phyloP scores from a whole-genome alignment of 2,797 vertebrate species.

The Rachycentron canadum region DNA sequence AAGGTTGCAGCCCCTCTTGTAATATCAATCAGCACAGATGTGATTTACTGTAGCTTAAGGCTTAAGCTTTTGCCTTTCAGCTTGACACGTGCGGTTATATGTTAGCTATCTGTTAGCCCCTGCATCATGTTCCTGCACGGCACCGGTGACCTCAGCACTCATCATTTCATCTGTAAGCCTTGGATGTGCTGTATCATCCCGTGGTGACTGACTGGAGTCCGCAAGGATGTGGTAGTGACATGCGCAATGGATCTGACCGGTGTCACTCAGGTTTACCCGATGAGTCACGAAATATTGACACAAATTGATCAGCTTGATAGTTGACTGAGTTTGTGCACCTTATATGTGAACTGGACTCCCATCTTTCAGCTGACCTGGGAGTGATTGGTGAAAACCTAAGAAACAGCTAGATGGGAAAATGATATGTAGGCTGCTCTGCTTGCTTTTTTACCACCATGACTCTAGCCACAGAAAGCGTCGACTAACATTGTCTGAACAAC shows the following conservation, averaged over 20 bases:
- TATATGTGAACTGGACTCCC: neutral
- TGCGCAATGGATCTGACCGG: neutral
- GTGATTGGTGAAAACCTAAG: neutral
- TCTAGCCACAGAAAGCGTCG: too few species aligned
- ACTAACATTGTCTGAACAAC: too few species aligned
- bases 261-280: neutral
- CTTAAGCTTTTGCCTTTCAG: conserved; percentile 32
- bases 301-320: too few species aligned
- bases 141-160: neutral
- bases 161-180: neutral
- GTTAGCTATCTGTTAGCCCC: conserved; percentile 1
- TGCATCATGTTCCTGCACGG: neutral
- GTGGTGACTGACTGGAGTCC: neutral
- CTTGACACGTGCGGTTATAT: conserved; percentile 32
- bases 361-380: neutral
- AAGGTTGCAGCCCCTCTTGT: neutral
- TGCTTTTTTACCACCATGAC: neutral
- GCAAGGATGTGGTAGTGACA: neutral
- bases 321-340: too few species aligned
- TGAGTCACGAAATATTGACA: too few species aligned
- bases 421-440: neutral
- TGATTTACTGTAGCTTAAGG: conserved; percentile 31
- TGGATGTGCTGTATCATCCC: neutral
- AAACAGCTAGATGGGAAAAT: neutral
- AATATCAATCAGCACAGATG: conserved; percentile 44